These are phyloP conservation scores for Bufo bufo DNA, from an alignment of 2,113 vertebrate species.

Conservation along the genomic window DNA sequence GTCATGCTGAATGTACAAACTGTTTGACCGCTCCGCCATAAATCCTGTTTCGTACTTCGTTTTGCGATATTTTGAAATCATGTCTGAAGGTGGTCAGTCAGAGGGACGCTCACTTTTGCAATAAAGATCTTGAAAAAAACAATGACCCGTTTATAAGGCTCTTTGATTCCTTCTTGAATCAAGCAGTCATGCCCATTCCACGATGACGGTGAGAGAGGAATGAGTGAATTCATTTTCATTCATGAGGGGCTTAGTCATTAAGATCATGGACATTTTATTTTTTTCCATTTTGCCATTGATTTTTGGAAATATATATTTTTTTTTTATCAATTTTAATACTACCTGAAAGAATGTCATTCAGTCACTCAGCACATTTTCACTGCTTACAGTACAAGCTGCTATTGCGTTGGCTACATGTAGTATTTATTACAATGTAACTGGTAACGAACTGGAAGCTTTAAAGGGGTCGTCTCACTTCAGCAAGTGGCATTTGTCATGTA, in stretches of 20 bases:
- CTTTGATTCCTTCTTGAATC: slow-evolving; percentile 57
- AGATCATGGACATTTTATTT: slow-evolving; percentile 17
- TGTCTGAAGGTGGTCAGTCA: slow-evolving; percentile 30
- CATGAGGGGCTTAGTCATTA: slow-evolving; percentile 5
- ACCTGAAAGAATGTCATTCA: not conserved
- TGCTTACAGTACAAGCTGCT: not conserved
- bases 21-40: slow-evolving; percentile 19
- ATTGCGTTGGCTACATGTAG: not conserved
- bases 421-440: not conserved
- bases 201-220: slow-evolving; percentile 27
- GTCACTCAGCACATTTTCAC: slow-evolving; percentile 10
- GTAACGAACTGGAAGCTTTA: not conserved
- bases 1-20: slow-evolving; percentile 20
- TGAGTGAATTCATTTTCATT: slow-evolving; percentile 56
- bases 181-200: slow-evolving; percentile 54
- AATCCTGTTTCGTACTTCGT: slow-evolving; percentile 42
- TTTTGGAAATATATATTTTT: not conserved
- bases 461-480: too few relatives aligned
- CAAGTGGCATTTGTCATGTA: too few relatives aligned
- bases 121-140: slow-evolving; percentile 55
- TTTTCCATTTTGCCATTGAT: slow-evolving; percentile 9
- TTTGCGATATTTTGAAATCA: slow-evolving; percentile 21
- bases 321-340: not conserved
- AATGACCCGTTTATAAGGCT: slow-evolving; percentile 23
- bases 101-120: slow-evolving; percentile 44